A percentile compares a stretch with the other conserved stretches of the same genome.
Conservation (phyloP, 2,797 vertebrate genomes). For the Cephalopachus bancanus region DNA sequence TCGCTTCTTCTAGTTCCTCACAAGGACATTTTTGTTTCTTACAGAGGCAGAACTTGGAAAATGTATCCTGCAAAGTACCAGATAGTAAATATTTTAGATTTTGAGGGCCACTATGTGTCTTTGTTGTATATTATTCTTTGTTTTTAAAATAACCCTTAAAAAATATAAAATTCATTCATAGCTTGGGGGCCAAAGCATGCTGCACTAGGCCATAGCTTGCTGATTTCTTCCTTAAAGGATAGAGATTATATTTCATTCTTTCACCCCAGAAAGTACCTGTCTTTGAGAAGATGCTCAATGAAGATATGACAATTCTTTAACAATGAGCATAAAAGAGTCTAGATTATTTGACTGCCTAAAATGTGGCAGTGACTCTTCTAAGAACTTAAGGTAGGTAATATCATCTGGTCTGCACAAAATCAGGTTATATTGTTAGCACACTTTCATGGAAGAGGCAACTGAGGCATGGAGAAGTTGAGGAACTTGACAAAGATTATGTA, state of each 20-base stretch:
- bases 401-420: not conserved
- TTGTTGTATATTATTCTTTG: not conserved
- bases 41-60: not conserved
- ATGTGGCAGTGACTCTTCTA: not conserved
- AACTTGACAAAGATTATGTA: not conserved
- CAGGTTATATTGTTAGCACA: not conserved
- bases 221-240: not conserved
- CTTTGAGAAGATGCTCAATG: not conserved
- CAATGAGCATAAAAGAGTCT: not conserved
- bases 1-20: not conserved
- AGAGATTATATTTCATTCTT: not conserved
- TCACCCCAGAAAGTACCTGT: not conserved
- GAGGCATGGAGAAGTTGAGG: not conserved
- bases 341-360: constrained; percentile 30
- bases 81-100: not conserved
- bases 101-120: not conserved
- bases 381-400: not conserved
- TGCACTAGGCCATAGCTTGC: not conserved
- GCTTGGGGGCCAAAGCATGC: not conserved
- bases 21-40: not conserved
- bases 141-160: not conserved
- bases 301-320: not conserved
- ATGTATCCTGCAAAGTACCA: not conserved
- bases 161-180: constrained; percentile 25
- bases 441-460: not conserved